Evolutionary conservation across 1,140 invertebrate genomes (phyloP).

Genomic region (Amphibalanus amphitrite): DNA sequence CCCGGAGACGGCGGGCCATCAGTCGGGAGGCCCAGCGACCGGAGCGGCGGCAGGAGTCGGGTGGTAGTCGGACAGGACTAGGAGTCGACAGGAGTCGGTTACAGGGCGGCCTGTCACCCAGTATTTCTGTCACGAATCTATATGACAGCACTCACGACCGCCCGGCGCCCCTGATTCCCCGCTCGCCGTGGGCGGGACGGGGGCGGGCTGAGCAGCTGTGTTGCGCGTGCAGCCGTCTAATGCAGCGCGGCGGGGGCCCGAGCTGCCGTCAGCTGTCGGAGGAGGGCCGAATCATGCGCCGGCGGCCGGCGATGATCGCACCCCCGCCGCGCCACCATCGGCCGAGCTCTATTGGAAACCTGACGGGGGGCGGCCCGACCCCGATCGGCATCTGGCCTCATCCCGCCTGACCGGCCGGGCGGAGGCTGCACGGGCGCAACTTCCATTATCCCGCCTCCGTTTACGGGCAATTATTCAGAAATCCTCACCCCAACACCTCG

Average conservation of each 20-base stretch:
- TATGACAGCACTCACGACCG: too few species aligned
- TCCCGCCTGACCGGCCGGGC: too few species aligned
- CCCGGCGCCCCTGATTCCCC: too few species aligned
- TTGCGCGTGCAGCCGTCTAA: not conserved
- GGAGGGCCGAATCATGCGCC: not conserved
- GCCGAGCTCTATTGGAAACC: not conserved
- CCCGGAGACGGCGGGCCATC: too few species aligned
- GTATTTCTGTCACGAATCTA: too few species aligned
- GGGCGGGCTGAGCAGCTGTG: too few species aligned
- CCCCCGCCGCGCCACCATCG: not conserved
- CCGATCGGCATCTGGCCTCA: not conserved
- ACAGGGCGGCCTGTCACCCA: too few species aligned
- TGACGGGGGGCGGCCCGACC: not conserved
- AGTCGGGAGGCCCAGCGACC: too few species aligned
- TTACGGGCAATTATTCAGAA: not conserved
- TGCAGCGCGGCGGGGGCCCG: not conserved
- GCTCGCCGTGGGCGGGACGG: too few species aligned
- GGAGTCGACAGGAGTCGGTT: too few species aligned
- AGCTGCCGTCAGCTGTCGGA: not conserved
- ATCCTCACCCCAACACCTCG: not conserved
- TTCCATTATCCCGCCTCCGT: not conserved
- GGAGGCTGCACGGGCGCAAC: not conserved
- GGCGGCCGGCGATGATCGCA: not conserved
- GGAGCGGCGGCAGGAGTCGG: too few species aligned
- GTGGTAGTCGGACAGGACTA: too few species aligned